Evolutionary conservation across 1,140 invertebrate species (phyloP), one percentile per base, ranked within the genome.

Genomic region (Platyura marginata): DNA sequence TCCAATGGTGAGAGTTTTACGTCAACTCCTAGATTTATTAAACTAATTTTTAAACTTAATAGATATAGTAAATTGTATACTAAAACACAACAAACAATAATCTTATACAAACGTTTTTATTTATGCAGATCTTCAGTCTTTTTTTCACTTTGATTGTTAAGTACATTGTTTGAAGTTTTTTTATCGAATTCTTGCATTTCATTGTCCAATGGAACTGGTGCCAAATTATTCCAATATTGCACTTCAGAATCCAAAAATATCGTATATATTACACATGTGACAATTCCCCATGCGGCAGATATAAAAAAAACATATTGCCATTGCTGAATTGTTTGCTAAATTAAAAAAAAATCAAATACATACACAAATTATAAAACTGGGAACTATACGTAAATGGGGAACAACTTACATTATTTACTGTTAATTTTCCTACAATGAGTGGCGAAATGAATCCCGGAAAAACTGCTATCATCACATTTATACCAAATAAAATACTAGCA

Each of bases 301-400:
- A 80, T 68, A 15, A 75, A 51, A 47, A 74, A 79, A 1, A 79
- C 74, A 45, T 72, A 59, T 47, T 72, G 69, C 76, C 76, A 80
- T 46, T 75, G 72, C 2, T 63, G 63, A 21, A 72, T 64, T 0
- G 73, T 77, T 75, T 79, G 74, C 75, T 80, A 48, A 58, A 50
- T 40, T 49, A 46, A 44, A 44, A 29, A 49, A 36, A 42, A 45
- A 19, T 19, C 42, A 42, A 40, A 29, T 41, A 8, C 21, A 10
- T 20, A 21, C 10, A 6, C n/a, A n/a, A n/a, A n/a, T 8, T 11
- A 20, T 10, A 8, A 18, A 5, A 10, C 20, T 21, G 3, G 4
- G 9, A 6, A 8, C 5, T 20, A 21, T 5, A 4, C 16, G 16
- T 5, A 23, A 8, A 21, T 4, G 13, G 22, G 36, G 42, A 29